A percentile compares a stretch with the other conserved stretches of the same genome.
phyloP scores from a whole-genome alignment of 2,797 vertebrate species.

The Remorina albescens region DNA sequence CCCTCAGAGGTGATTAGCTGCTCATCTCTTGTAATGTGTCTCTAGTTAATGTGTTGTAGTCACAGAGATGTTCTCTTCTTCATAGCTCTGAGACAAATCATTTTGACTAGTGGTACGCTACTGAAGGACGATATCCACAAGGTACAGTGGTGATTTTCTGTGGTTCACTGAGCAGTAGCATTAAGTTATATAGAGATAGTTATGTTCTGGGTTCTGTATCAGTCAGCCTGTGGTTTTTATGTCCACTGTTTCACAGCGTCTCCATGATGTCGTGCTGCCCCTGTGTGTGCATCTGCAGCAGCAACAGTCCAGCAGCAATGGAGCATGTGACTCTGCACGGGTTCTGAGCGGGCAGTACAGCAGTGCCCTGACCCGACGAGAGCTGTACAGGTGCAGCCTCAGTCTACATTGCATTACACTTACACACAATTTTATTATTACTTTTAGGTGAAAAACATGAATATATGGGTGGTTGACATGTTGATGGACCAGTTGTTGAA shows the following conservation, averaged over 20 bases:
- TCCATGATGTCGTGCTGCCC: slow-evolving; percentile 89
- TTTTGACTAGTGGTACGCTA: slow-evolving; percentile 88
- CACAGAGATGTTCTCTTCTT: neutral
- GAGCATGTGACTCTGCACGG: slow-evolving; percentile 60
- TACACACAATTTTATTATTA: no score
- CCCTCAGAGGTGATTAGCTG: slow-evolving; percentile 83
- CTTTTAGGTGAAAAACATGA: no score
- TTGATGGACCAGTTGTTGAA: no score
- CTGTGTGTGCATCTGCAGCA: slow-evolving; percentile 89
- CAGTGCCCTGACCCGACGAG: slow-evolving; percentile 82
- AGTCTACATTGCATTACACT: no score
- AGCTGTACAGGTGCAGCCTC: slow-evolving; percentile 85
- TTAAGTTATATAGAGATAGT: no score
- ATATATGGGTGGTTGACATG: no score
- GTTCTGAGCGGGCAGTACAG: slow-evolving; percentile 83
- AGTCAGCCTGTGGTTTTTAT: neutral
- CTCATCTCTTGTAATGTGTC: neutral
- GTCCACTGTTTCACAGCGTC: slow-evolving; percentile 76
- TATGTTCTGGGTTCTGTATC: neutral
- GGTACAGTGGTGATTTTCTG: slow-evolving; percentile 83
- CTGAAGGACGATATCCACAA: slow-evolving; percentile 91
- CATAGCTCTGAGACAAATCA: slow-evolving; percentile 85
- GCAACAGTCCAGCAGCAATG: slow-evolving; percentile 79
- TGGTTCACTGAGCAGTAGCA: no score
- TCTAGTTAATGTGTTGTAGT: neutral